phyloP scores from a whole-genome alignment of 2,888 invertebrate species.

The Bombylius major region DNA sequence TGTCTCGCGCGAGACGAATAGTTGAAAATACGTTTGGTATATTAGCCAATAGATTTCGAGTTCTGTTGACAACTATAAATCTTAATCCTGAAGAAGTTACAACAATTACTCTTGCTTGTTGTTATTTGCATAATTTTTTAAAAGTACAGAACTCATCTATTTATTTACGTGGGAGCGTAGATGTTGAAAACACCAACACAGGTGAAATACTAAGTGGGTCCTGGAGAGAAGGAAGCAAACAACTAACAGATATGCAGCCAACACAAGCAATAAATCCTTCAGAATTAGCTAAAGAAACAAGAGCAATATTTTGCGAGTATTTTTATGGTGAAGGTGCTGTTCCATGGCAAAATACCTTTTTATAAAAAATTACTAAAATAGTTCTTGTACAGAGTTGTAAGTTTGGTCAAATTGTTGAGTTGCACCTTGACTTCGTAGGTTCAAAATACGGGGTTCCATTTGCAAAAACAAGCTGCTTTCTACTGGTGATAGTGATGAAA shows the following conservation, averaged over 20 bases:
- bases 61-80: conserved; percentile 10
- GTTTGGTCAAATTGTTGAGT: too few species aligned
- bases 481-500: too few species aligned
- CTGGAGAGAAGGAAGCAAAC: background rate
- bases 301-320: background rate
- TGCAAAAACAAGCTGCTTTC: too few species aligned
- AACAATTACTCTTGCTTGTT: background rate
- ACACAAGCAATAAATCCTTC: background rate
- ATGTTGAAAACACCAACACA: background rate
- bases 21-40: conserved; percentile 16
- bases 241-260: background rate
- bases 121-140: background rate
- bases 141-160: background rate
- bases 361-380: background rate
- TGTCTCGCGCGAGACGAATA: conserved; percentile 11
- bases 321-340: background rate
- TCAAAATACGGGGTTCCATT: too few species aligned
- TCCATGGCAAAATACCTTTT: background rate
- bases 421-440: too few species aligned
- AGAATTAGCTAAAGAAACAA: background rate
- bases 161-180: conserved; percentile 1
- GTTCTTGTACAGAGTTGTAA: too few species aligned
- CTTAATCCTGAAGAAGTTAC: background rate
- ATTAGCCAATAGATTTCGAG: conserved; percentile 17
- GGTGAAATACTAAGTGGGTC: background rate